Base-by-base conservation (phyloP, 1,140 invertebrate species). In the Camponotus pennsylvanicus region DNA sequence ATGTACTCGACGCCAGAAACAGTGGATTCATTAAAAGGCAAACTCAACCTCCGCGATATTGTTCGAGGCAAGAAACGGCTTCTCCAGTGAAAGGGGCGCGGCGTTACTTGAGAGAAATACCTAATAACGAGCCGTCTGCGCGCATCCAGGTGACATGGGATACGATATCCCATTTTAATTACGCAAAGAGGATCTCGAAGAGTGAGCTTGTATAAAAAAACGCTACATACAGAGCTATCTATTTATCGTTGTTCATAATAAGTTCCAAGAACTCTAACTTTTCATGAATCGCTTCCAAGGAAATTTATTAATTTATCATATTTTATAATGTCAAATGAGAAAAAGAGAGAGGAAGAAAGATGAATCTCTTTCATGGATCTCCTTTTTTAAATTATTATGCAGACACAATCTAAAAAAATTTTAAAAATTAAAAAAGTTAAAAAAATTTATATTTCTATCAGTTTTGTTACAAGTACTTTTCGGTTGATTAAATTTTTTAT, bases 21-120 rank as follows among this genome's bases (percentile, higher is more conserved):
- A 90, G 83, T 71, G 80, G 71, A 84, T 86, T 85, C 90, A 89
- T 90, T 90, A 91, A 89, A 75, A 75, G 80, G 80, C 69, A 80
- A 78, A 66, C 61, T 79, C 64, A 80, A 83, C 55, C 67, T 84
- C 75, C 76, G 84, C 84, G 52, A 88, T 83, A 86, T 77, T 83
- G 21, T 85, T 79, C 78, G 78, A 84, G 42, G 42, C 80, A 84
- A 77, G 42, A 77, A 70, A 52, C 55, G 86, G 55, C 9, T 45
- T 11, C 71, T 37, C 37, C 40, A 1, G n/a, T 27, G 52, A 37
- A 7, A 1, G n/a, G 59, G 49, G 0, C 34, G 27, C 32, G 49
- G 42, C 3, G n/a, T 15, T 18, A 42, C 21, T 77, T 78, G 75
- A 52, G 18, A 37, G 34, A 78, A 57, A 21, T 61, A 42, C 15